Conservation (phyloP, 2,888 invertebrate species). For the Adelognathus sp. region DNA sequence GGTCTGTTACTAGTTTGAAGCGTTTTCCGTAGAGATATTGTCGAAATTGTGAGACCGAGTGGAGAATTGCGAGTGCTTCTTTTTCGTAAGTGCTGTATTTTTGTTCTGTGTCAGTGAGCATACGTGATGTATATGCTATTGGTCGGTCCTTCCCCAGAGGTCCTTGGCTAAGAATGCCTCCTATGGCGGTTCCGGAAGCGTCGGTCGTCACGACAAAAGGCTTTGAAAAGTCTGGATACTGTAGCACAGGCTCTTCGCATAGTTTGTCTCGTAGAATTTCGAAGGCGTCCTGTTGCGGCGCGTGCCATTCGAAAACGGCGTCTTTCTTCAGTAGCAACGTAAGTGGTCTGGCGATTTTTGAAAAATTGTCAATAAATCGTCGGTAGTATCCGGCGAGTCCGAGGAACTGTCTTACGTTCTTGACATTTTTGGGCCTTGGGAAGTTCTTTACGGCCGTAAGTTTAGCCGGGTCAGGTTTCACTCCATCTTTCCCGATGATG, state of each 20-base stretch:
- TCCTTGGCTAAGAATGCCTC: constrained; percentile 53
- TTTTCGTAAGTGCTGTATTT: constrained; percentile 59
- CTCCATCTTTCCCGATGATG: too few species aligned
- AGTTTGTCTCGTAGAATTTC: constrained; percentile 15
- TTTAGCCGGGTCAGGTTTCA: too few species aligned
- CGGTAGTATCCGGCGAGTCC: constrained; percentile 62
- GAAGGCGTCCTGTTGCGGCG: constrained; percentile 36
- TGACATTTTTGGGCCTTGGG: constrained; percentile 31
- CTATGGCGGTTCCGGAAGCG: constrained; percentile 50
- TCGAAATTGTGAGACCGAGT: constrained; percentile 32
- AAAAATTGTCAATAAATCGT: constrained; percentile 56
- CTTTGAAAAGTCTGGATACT: constrained; percentile 46
- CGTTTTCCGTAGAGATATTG: constrained; percentile 47
- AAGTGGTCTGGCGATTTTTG: constrained; percentile 57
- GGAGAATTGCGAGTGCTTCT: constrained; percentile 45
- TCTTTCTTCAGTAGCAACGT: constrained; percentile 45
- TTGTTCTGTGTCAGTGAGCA: constrained; percentile 37
- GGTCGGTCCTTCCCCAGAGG: constrained; percentile 40
- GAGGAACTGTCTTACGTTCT: constrained; percentile 58
- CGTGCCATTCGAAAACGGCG: constrained; percentile 24
- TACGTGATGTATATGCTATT: constrained; percentile 44
- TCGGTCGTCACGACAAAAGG: constrained; percentile 55
- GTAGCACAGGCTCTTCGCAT: constrained; percentile 44
- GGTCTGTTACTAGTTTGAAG: constrained; percentile 52
- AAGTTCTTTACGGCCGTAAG: too few species aligned